Percentiles rank a stretch among this genome's conserved stretches.
Evolutionary conservation across 2,797 vertebrate species (phyloP).

Genomic region (Schizothorax lantsangensis): DNA sequence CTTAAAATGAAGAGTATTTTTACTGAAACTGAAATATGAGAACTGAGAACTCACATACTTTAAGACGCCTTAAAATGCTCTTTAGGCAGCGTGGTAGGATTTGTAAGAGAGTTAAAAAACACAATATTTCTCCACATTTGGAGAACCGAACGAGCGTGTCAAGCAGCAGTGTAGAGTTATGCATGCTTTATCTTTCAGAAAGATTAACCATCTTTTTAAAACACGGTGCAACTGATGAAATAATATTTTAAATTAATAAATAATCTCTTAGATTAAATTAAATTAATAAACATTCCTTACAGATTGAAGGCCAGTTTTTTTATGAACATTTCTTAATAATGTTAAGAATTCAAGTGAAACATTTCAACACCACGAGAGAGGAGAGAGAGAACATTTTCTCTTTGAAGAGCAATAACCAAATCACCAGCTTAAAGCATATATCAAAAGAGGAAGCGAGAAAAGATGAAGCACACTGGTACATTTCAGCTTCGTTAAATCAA

Average conservation of each 20-base stretch:
- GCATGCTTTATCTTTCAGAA: slow-evolving; percentile 6
- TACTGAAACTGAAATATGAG: background rate
- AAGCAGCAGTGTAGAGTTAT: background rate
- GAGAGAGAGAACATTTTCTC: background rate
- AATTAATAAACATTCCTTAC: background rate
- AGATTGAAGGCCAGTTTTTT: slow-evolving; percentile 6
- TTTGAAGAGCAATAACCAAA: background rate
- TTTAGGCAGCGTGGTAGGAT: background rate
- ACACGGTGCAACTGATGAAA: background rate
- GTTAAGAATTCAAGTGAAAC: background rate
- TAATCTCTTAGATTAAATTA: background rate
- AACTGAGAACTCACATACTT: background rate
- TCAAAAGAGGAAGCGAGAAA: background rate
- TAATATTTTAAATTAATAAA: slow-evolving; percentile 3
- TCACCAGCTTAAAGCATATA: background rate
- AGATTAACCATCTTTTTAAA: background rate
- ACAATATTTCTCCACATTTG: background rate
- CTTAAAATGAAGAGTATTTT: background rate
- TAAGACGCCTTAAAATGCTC: background rate
- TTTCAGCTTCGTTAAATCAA: background rate
- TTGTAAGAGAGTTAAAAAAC: background rate
- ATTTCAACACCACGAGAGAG: background rate
- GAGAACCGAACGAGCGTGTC: background rate
- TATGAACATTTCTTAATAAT: slow-evolving; percentile 1
- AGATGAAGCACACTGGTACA: background rate